A percentile compares a stretch with the other conserved stretches of the same genome.
phyloP scores from a whole-genome alignment of 2,888 invertebrate species.

The Tachina grossa region DNA sequence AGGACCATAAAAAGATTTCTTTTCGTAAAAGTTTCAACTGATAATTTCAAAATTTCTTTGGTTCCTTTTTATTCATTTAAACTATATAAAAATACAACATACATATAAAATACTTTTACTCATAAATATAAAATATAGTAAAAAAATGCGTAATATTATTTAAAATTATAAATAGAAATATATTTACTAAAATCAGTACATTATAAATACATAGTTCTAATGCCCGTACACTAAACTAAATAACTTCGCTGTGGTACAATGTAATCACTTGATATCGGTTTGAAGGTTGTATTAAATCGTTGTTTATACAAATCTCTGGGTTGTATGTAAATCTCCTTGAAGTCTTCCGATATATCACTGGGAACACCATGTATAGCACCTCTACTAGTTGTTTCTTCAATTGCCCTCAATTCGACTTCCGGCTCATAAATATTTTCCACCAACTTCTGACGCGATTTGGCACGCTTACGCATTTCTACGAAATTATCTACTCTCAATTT shows the following conservation, averaged over 20 bases:
- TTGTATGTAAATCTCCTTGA: constrained; percentile 80
- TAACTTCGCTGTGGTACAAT: constrained; percentile 79
- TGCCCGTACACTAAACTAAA: constrained; percentile 75
- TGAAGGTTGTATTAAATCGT: constrained; percentile 80
- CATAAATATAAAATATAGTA: not conserved
- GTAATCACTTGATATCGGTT: constrained; percentile 78
- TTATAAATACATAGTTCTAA: constrained; percentile 17
- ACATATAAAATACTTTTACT: constrained; percentile 27
- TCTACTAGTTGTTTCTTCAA: constrained; percentile 46
- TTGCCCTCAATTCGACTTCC: constrained; percentile 76
- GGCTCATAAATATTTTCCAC: constrained; percentile 81
- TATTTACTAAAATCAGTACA: constrained; percentile 45
- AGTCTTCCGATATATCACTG: constrained; percentile 74
- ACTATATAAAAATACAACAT: constrained; percentile 14
- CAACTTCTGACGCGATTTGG: constrained; percentile 77
- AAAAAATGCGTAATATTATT: constrained; percentile 48
- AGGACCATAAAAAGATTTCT: too few species aligned
- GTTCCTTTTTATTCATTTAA: constrained; percentile 55
- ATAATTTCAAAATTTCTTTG: constrained; percentile 54
- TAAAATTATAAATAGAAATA: constrained; percentile 16
- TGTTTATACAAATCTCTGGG: constrained; percentile 80
- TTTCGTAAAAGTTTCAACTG: not conserved
- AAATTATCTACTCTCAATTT: constrained; percentile 73
- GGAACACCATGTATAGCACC: constrained; percentile 68
- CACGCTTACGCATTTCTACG: constrained; percentile 71